A percentile compares a stretch with the other conserved stretches of the same genome.
Evolutionary conservation across 1,140 invertebrate genomes (phyloP).

Genomic region (Gryllus bimaculatus): DNA sequence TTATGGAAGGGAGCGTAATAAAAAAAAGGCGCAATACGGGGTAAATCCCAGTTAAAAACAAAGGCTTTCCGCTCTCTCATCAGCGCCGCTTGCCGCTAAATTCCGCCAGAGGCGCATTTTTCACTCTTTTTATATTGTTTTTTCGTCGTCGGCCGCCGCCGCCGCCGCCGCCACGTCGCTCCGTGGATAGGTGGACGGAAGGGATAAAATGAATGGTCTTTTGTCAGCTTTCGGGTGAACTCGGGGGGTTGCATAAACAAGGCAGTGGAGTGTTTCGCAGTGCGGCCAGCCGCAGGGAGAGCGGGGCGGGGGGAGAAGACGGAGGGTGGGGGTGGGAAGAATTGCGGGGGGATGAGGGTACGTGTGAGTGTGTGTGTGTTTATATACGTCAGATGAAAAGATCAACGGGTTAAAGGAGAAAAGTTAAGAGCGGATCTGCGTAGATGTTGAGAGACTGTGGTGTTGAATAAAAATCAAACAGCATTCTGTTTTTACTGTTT

Average conservation of each 20-base stretch:
- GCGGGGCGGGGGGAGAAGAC: too few relatives aligned
- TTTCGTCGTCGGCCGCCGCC: neutral
- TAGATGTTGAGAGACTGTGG: too few relatives aligned
- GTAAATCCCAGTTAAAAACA: constrained; percentile 5
- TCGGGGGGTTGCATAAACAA: neutral
- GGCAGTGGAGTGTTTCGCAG: neutral
- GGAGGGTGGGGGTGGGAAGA: too few relatives aligned
- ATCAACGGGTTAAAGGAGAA: too few relatives aligned
- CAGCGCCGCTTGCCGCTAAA: neutral
- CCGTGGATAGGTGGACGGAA: neutral
- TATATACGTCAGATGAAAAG: too few relatives aligned
- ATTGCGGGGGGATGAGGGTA: too few relatives aligned
- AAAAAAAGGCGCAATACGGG: neutral
- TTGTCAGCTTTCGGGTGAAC: neutral
- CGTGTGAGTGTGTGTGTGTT: too few relatives aligned
- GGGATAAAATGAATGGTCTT: constrained; percentile 4
- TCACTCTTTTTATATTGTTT: neutral
- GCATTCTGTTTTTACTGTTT: too few relatives aligned
- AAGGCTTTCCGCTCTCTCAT: neutral
- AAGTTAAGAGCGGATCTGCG: too few relatives aligned
- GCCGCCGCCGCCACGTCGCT: neutral
- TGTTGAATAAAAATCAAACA: too few relatives aligned
- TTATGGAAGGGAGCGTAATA: neutral
- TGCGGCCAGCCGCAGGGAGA: too few relatives aligned
- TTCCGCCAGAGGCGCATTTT: neutral